phyloP scores from a whole-genome alignment of 92 coral and sea anemone species.

The Diadumene lineata region DNA sequence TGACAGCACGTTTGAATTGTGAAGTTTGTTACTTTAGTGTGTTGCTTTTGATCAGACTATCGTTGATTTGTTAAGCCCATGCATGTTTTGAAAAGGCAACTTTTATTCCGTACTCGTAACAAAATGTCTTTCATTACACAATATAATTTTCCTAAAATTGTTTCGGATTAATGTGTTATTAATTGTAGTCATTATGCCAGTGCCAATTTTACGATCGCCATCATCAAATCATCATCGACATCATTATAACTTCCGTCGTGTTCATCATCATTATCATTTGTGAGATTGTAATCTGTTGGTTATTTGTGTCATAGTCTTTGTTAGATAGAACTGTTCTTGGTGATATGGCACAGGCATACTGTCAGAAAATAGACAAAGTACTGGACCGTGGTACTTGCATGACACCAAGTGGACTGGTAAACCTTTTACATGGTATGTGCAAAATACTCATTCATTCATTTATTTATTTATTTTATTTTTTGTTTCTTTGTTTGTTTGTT shows the following conservation, averaged over 20 bases:
- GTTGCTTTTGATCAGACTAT: too few species aligned
- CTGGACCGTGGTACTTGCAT: conserved; percentile 59
- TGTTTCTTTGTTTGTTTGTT: not conserved
- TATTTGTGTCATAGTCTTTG: conserved; percentile 38
- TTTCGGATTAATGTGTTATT: too few species aligned
- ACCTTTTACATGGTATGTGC: conserved; percentile 42
- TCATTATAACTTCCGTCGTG: not conserved
- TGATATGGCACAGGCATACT: conserved; percentile 61
- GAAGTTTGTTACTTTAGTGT: too few species aligned
- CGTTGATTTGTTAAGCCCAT: too few species aligned
- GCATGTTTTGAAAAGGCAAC: too few species aligned
- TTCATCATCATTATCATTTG: not conserved
- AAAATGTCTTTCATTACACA: too few species aligned
- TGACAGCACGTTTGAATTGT: too few species aligned
- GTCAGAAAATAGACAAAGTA: conserved; percentile 57
- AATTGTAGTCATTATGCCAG: not conserved
- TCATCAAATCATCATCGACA: not conserved
- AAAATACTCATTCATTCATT: not conserved
- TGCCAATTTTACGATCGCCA: not conserved
- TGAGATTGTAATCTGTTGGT: not conserved
- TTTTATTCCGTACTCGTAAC: too few species aligned
- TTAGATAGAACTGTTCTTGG: conserved; percentile 58
- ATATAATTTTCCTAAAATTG: too few species aligned
- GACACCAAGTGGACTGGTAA: conserved; percentile 53
- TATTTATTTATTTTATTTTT: too few species aligned